Conservation (phyloP, 2,888 invertebrate species). For the Epirrhoe alternata region DNA sequence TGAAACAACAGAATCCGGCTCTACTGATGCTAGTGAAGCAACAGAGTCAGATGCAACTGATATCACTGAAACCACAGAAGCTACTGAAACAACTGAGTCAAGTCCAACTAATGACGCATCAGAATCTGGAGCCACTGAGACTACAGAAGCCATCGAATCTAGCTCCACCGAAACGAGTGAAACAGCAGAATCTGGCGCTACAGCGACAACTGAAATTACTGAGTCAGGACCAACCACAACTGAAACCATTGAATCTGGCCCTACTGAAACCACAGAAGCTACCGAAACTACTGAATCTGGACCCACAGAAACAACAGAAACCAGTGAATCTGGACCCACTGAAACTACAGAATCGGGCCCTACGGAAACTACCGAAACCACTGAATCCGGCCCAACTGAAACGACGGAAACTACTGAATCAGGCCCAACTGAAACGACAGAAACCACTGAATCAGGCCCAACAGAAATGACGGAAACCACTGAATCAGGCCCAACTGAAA, state of each 20-base stretch:
- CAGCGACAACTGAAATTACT: conserved; percentile 24
- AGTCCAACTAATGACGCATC: conserved; percentile 28
- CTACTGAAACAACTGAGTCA: conserved; percentile 32
- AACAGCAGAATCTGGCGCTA: conserved; percentile 5
- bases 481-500: conserved; percentile 15
- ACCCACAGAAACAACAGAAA: conserved; percentile 34
- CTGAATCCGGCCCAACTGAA: conserved; percentile 21
- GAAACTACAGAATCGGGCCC: conserved; percentile 35
- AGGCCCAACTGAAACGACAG: conserved; percentile 6
- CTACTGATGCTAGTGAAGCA: conserved; percentile 16
- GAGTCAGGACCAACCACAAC: conserved; percentile 28
- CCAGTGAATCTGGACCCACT: conserved; percentile 30
- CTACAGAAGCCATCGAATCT: conserved; percentile 18
- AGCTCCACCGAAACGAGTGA: conserved; percentile 21
- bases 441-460: conserved; percentile 19
- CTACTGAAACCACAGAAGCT: conserved; percentile 22
- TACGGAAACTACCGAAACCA: conserved; percentile 37
- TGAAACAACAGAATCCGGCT: conserved; percentile 32
- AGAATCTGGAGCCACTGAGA: conserved; percentile 8
- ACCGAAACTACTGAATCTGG: conserved; percentile 36
- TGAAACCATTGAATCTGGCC: conserved; percentile 11
- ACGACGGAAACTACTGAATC: conserved; percentile 24
- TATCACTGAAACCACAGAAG: neutral
- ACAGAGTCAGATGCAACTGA: neutral
- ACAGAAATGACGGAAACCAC: conserved; percentile 29